phyloP scores from a whole-genome alignment of 2,888 invertebrate genomes.

The Aproaerema taeniolella region DNA sequence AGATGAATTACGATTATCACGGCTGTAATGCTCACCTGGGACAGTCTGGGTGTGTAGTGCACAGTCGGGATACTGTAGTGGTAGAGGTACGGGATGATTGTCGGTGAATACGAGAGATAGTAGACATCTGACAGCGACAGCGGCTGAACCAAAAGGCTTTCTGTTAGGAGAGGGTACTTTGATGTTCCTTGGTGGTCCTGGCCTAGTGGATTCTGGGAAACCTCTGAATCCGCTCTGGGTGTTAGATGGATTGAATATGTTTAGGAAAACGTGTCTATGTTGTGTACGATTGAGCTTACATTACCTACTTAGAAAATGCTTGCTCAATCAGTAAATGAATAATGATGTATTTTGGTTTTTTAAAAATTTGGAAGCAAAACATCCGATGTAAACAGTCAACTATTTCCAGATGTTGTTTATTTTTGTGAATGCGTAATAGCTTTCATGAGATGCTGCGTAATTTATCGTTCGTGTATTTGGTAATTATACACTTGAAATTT shows the following conservation, averaged over 20 bases:
- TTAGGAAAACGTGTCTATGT: too few species aligned
- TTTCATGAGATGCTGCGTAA: neutral
- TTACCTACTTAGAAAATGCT: too few species aligned
- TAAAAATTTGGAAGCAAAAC: too few species aligned
- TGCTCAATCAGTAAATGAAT: neutral
- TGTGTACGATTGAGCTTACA: too few species aligned
- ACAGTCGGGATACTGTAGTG: conserved; percentile 61
- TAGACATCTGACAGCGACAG: conserved; percentile 56
- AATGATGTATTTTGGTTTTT: too few species aligned
- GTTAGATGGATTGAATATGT: too few species aligned
- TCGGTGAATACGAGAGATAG: conserved; percentile 61
- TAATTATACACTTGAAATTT: neutral
- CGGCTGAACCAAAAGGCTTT: conserved; percentile 40
- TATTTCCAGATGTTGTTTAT: conserved; percentile 10
- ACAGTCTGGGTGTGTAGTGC: conserved; percentile 59
- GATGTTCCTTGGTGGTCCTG: too few species aligned
- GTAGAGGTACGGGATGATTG: conserved; percentile 58
- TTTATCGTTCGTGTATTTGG: neutral
- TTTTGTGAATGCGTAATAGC: neutral
- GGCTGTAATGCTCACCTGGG: conserved; percentile 54
- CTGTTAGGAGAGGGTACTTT: too few species aligned
- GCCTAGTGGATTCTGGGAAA: too few species aligned
- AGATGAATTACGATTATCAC: neutral
- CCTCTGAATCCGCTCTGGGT: too few species aligned
- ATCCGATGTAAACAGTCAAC: conserved; percentile 3